These are phyloP conservation scores for Bolinopsis microptera DNA, from an alignment of 37 sponge, comb jelly and placozoan genomes.

Conservation along the genomic window DNA sequence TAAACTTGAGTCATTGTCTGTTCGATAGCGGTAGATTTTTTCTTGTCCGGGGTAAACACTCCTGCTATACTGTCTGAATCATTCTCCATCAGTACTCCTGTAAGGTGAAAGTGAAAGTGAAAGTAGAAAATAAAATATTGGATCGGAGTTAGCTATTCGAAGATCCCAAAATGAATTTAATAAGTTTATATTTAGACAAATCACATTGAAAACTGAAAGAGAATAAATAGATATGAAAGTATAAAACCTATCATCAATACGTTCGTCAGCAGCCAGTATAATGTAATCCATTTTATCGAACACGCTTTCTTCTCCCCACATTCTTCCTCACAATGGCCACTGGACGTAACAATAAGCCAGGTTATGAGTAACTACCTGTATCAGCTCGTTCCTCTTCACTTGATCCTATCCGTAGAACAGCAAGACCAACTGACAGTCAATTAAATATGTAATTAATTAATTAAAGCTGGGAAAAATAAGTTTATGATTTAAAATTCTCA, in stretches of 20 bases:
- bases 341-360: neutral
- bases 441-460: too few species aligned
- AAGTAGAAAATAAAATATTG: too few species aligned
- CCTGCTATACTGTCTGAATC: slow-evolving; percentile 2
- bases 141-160: too few species aligned
- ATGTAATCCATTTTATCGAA: slow-evolving; percentile 37
- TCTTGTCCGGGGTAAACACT: slow-evolving; percentile 40
- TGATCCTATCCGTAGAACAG: slow-evolving; percentile 31
- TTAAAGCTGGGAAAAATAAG: too few species aligned
- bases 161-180: too few species aligned
- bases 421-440: slow-evolving; percentile 46
- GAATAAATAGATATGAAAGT: too few species aligned
- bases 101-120: neutral
- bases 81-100: slow-evolving; percentile 50
- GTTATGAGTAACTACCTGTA: neutral
- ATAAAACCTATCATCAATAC: slow-evolving; percentile 8
- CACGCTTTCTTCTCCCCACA: slow-evolving; percentile 67
- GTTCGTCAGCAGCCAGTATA: slow-evolving; percentile 29
- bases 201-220: too few species aligned
- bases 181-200: too few species aligned
- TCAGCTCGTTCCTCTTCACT: slow-evolving; percentile 46
- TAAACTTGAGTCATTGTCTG: slow-evolving; percentile 17
- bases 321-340: slow-evolving; percentile 41
- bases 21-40: neutral
- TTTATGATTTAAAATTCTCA: too few species aligned